Base-by-base conservation (phyloP, 2,888 invertebrate species). In the Hypolimnas misippus region DNA sequence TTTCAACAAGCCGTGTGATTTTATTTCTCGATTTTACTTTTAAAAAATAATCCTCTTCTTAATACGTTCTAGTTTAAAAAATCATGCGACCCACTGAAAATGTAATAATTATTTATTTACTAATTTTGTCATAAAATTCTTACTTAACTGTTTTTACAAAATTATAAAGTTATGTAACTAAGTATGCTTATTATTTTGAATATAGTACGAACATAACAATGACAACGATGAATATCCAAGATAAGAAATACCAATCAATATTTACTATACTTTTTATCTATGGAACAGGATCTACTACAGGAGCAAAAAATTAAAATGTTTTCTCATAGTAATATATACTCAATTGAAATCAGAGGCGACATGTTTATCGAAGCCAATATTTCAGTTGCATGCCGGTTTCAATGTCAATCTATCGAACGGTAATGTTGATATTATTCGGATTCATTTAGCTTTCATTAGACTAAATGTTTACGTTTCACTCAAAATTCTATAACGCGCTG, bases 331-430 rank as follows among this genome's bases (percentile, higher is more conserved):
- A 21, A 58, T 35, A 50, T 62, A 50, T 49, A 25, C 19, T 50
- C n/a, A 49, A 57, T 33, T 52, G 38, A 33, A 71, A 71, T 69
- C 69, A 68, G 71, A 73, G 70, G 71, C 73, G 79, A 78, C 78
- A 75, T 81, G 79, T 84, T 82, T 83, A 82, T 70, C 68, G 74
- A 68, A 73, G 72, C 73, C 70, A 76, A 76, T 82, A 82, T 84
- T 83, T 79, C 73, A 72, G 77, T 73, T 72, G 69, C 62, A 65
- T 67, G 75, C 77, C 74, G 76, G 75, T 72, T 77, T 78, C 73
- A 79, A 81, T 82, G 79, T 84, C 85, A 83, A 81, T 78, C 76
- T 68, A 65, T 77, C 70, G 74, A 73, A 52, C 74, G 70, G 73
- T 60, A 72, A 66, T 66, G 63, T 68, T 66, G 71, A 70, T 77